Base-by-base conservation (phyloP, 2,888 invertebrate genomes). In the Syrphus vitripennis region DNA sequence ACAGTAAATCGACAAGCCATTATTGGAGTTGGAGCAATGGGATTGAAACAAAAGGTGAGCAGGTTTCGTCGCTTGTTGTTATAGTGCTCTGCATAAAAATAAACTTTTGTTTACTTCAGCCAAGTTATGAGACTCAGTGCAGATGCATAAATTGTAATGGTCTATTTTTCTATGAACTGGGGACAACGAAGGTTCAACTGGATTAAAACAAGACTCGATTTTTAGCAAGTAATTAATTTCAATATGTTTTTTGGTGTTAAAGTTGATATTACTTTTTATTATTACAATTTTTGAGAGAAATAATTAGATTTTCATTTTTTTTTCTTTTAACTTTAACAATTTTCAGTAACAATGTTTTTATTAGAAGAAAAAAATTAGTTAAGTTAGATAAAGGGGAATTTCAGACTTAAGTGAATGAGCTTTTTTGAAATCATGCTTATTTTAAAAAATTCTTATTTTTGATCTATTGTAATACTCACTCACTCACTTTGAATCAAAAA, bases 1-100 rank as follows among this genome's bases (percentile, higher is more conserved):
- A 24, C 19, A 48, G 69, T 29, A 29, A 48, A 45, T 40, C 40
- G n/a, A 57, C 71, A 63, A 34, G 61, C 48, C 76, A 40, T 59
- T 37, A 12, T 21, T 21, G 74, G 67, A 55, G 76, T 63, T 81
- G n/a, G n/a, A n/a, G 37, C 50, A 16, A 29, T 57, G n/a, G 14
- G 24, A 59, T 26, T 72, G 59, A 74, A 69, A 72, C 79, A 74
- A 74, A 79, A 72, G 72, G 79, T 69, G 79, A 69, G 21, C 69
- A 45, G 74, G 61, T 79, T 53, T 70, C 31, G 21, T 59, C n/a
- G 37, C n/a, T 45, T 3, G 7, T 9, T 12, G n/a, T n/a, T n/a
- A n/a, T n/a, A n/a, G 10, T 29, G 16, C 4, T 7, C 16, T 31
- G 3, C 9, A 57, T 24, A 53, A 12, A 26, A 14, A 50, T 12